Percentiles rank a stretch among this genome's conserved stretches.
These are phyloP conservation scores for Drosophila burlai DNA, from an alignment of 1,140 invertebrate genomes.

Conservation along the genomic window DNA sequence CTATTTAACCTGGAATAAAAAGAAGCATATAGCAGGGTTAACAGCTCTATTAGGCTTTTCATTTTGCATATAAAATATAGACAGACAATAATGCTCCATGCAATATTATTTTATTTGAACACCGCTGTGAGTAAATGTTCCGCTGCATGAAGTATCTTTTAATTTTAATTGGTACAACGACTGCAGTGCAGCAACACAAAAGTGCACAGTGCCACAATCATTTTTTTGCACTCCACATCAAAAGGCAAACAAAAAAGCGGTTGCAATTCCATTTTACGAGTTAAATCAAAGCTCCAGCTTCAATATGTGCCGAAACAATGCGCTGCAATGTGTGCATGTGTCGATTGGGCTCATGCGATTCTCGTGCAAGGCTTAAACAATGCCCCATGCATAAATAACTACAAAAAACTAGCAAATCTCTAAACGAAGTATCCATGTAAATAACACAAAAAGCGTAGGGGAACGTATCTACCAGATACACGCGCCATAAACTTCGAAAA, in stretches of 20 bases:
- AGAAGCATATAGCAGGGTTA: neutral
- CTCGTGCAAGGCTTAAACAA: slow-evolving; percentile 68
- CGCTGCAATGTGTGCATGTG: slow-evolving; percentile 29
- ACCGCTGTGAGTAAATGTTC: neutral
- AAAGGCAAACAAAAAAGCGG: slow-evolving; percentile 7
- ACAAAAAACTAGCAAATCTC: slow-evolving; percentile 50
- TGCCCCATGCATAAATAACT: slow-evolving; percentile 78
- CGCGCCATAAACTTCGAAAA: slow-evolving; percentile 80
- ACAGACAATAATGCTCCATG: neutral
- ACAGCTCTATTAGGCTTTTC: neutral
- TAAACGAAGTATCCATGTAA: slow-evolving; percentile 44
- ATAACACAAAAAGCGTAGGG: slow-evolving; percentile 23
- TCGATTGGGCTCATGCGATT: slow-evolving; percentile 21
- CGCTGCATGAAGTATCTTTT: neutral
- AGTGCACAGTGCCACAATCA: slow-evolving; percentile 16
- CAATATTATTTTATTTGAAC: neutral
- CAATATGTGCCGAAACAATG: slow-evolving; percentile 61
- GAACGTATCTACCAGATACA: slow-evolving; percentile 76
- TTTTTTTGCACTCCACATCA: slow-evolving; percentile 10
- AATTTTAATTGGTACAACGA: neutral
- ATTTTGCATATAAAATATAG: neutral
- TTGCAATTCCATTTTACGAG: slow-evolving; percentile 42
- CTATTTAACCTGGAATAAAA: neutral
- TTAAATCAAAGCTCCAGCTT: slow-evolving; percentile 66
- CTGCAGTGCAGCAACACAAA: slow-evolving; percentile 9